phyloP scores from a whole-genome alignment of 2,113 vertebrate species.

The Corythaeola cristata region DNA sequence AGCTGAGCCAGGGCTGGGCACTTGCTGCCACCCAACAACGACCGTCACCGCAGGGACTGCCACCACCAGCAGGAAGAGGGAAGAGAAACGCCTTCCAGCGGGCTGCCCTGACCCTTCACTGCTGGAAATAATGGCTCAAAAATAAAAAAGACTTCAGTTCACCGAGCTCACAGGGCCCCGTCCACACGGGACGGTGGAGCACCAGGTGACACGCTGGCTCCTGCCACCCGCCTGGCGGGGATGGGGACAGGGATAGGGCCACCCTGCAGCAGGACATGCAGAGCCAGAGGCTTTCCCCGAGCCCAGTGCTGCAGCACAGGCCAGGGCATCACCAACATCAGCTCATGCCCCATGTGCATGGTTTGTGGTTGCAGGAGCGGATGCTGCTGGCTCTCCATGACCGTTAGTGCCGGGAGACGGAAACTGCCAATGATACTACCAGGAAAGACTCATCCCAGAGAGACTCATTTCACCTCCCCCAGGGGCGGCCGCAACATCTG shows the following conservation, averaged over 20 bases:
- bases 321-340: accelerated
- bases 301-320: not conserved
- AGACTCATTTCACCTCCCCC: not conserved
- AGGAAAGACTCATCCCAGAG: not conserved
- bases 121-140: not conserved
- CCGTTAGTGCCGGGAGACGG: not conserved
- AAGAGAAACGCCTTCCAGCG: accelerated
- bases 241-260: not conserved
- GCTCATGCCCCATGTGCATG: accelerated
- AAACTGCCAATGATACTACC: not conserved
- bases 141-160: not conserved
- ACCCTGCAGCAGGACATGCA: not conserved
- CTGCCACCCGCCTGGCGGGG: not conserved
- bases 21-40: not conserved
- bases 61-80: accelerated
- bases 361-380: not conserved
- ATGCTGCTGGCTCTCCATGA: not conserved
- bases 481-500: not conserved
- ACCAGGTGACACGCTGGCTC: not conserved
- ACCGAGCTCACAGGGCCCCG: accelerated
- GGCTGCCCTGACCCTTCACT: accelerated
- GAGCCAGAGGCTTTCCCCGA: not conserved
- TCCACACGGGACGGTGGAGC: accelerated
- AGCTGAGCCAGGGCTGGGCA: not conserved
- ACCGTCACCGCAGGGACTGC: not conserved